Conservation (phyloP, 2,797 vertebrate species). For the Bovichtus diacanthus region DNA sequence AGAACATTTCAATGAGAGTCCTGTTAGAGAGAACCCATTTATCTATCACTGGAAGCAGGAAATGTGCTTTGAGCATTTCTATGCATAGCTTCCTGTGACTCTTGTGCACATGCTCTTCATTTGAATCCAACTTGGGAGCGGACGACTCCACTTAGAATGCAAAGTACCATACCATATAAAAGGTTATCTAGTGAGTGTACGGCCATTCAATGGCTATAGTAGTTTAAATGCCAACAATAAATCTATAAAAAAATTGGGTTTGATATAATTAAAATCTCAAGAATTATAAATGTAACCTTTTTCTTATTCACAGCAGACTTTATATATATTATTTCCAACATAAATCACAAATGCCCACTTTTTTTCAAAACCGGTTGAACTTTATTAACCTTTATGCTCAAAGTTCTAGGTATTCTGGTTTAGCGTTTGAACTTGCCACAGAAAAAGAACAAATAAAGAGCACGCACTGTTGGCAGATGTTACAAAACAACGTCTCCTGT, state of each 20-base stretch:
- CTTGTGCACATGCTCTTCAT: background rate
- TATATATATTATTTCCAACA: background rate
- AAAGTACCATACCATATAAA: background rate
- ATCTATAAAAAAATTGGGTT: background rate
- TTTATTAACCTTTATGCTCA: slow-evolving; percentile 54
- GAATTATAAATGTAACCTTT: background rate
- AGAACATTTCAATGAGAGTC: background rate
- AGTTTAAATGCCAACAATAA: background rate
- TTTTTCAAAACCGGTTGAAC: slow-evolving; percentile 35
- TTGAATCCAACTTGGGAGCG: background rate
- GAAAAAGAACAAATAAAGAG: slow-evolving; percentile 40
- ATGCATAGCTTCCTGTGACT: background rate
- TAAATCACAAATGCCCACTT: background rate
- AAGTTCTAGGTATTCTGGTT: slow-evolving; percentile 32
- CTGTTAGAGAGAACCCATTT: background rate
- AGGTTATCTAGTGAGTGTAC: background rate
- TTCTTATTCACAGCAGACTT: background rate
- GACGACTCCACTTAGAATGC: background rate
- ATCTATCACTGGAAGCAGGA: background rate
- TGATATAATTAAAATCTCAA: background rate
- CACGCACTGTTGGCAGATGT: slow-evolving; percentile 25
- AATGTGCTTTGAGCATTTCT: background rate
- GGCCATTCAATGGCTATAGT: background rate
- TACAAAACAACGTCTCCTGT: slow-evolving; percentile 47
- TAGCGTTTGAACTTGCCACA: slow-evolving; percentile 32